Evolutionary conservation across 2,797 vertebrate species (phyloP), one percentile per base, ranked within the genome.

Genomic region (Myioborus melanocephalus): DNA sequence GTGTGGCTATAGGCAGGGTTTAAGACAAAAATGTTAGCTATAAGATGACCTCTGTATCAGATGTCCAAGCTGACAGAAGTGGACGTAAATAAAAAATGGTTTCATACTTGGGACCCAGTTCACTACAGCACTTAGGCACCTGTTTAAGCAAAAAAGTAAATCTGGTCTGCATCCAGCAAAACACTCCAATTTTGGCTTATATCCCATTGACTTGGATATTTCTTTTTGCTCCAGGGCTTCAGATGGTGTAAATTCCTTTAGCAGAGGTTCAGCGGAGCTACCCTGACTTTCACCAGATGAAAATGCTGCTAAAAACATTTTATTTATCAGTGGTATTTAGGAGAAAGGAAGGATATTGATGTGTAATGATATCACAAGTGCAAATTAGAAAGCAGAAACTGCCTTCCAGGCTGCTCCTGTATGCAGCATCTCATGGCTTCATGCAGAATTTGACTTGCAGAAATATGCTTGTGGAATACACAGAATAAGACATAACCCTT

Each of bases 1-100:
- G 32, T 77, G 66, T 88, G 70, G 56, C 73, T 82, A 70, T 91
- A 86, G 71, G 76, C 63, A 83, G 89, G 70, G 34, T 95, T 92
- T 96, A 91, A 86, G 50, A 69, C 52, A 95, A 94, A 97, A 96
- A 82, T 75, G 55, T 83, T 93, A 89, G 80, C 87, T 91, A 27
- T 81, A 95, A 79, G 76, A 86, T 86, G 77, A 92, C 70, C 59
- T 90, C 77, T 88, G 68, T 96, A 95, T 95, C 94, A 90, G 68
- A 91, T 96, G 73, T 91, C 95, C 77, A 82, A 72, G 77, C 77
- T 82, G 59, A 66, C 53, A 94, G 78, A 94, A 96, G 59, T 64
- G 52, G 77, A 86, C 83, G 66, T 76, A 82, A 92, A 95, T 95
- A 65, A 92, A 91, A 92, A 93, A 88, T 56, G 66, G 37, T 70